Conservation (phyloP, 1,140 invertebrate species). For the Akabosia matsudoensis region DNA sequence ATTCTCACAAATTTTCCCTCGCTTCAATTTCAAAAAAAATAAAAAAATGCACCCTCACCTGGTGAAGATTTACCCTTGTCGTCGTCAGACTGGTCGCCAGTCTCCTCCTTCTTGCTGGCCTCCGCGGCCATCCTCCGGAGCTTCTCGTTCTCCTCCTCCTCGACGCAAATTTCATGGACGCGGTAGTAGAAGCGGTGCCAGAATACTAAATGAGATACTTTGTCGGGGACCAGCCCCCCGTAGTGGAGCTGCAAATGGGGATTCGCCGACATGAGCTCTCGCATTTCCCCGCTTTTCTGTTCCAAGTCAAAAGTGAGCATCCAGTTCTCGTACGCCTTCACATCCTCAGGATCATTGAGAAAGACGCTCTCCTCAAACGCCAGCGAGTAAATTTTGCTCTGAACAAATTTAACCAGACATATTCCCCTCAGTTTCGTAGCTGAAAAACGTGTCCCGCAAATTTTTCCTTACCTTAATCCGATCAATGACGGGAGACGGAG, state of each 20-base stretch:
- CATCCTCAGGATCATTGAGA: slow-evolving; percentile 38
- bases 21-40: neutral
- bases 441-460: no score
- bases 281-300: slow-evolving; percentile 34
- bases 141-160: neutral
- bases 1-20: no score
- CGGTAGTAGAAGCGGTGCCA: slow-evolving; percentile 46
- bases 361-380: slow-evolving; percentile 38
- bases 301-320: slow-evolving; percentile 42
- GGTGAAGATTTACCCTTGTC: neutral
- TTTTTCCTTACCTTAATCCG: slow-evolving; percentile 38
- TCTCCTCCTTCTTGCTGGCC: neutral
- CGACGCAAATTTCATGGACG: slow-evolving; percentile 35
- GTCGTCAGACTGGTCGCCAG: neutral
- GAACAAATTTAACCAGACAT: neutral
- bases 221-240: slow-evolving; percentile 41
- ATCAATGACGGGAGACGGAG: slow-evolving; percentile 28
- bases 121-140: neutral
- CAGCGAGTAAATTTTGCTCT: slow-evolving; percentile 43
- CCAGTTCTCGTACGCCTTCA: slow-evolving; percentile 41
- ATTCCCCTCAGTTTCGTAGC: no score
- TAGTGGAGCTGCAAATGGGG: slow-evolving; percentile 43
- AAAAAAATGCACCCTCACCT: no score
- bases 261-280: slow-evolving; percentile 33
- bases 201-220: slow-evolving; percentile 43